Evolutionary conservation across 2,888 invertebrate species (phyloP), one percentile per base, ranked within the genome.

Genomic region (Strigamia maritima): DNA sequence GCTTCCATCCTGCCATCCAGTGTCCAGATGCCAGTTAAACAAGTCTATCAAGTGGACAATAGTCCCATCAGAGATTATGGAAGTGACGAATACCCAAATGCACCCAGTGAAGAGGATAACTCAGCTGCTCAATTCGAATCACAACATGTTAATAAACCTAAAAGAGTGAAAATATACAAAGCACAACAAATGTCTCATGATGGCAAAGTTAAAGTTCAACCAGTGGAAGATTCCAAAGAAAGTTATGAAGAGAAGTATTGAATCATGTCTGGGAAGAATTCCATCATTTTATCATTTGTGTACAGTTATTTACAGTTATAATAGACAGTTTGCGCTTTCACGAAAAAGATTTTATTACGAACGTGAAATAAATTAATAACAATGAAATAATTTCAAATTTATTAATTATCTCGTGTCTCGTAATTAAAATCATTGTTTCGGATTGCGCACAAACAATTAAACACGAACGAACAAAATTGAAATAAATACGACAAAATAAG

Each of bases 121-220:
- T 44, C 44, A 44, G 10, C 35, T 10, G 35, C 44, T 1, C 16
- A 44, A 24, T 14, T 70, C 19, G 70, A 70, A n/a, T 70, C 28
- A 19, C 75, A 75, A 2, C 26, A 75, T 19, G 1, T 31, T 14
- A 12, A 28, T 16, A 2, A 28, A 31, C 12, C 16, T 4, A 3
- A 12, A n/a, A 44, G 14, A 10, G 77, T 78, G n/a, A 78, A 78
- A 22, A n/a, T 78, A 10, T 78, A 78, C 78, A 78, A 60, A 35
- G 78, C 78, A 31, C 78, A 78, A 35, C 78, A 54, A 10, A 24
- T 65, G 28, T 60, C 78, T 16, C n/a, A 22, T 28, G 78, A 78
- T 65, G 78, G 78, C 12, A 78, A 78, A 31, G 28, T 65, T 2
- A 24, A 60, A 38, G 78, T 78, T 14, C 60, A 78, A 31, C 44